phyloP scores from a whole-genome alignment of 1,140 invertebrate species.

The Leptopilina boulardi region DNA sequence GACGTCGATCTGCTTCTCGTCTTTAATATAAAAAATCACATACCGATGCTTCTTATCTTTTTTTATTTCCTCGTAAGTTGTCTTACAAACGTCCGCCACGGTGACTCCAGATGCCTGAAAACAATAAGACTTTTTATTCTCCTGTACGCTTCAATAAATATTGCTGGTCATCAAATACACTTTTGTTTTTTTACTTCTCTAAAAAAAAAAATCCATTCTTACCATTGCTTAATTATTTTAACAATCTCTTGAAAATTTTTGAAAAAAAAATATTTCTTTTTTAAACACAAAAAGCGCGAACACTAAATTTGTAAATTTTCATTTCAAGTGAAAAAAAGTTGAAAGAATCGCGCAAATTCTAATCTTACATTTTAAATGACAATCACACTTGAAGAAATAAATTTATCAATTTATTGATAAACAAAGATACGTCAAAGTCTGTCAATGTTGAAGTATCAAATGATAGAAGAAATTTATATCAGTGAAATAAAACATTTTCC shows the following conservation, averaged over 20 bases:
- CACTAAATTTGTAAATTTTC: too few species aligned
- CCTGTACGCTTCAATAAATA: neutral
- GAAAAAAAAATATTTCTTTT: too few species aligned
- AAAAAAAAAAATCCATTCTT: neutral
- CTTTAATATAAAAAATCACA: slow-evolving; percentile 96
- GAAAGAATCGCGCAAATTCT: too few species aligned
- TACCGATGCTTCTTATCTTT: slow-evolving; percentile 98
- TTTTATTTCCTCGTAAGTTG: slow-evolving; percentile 96
- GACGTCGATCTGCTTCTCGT: slow-evolving; percentile 95
- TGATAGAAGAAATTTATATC: neutral
- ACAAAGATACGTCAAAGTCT: neutral
- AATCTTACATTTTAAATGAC: too few species aligned
- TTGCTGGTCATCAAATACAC: neutral
- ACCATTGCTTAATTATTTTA: too few species aligned
- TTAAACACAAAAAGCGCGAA: too few species aligned
- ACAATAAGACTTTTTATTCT: slow-evolving; percentile 46
- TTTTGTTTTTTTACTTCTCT: neutral
- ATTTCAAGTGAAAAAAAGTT: too few species aligned
- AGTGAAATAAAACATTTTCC: neutral
- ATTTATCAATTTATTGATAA: too few species aligned
- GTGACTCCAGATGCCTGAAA: slow-evolving; percentile 95
- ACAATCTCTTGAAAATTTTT: too few species aligned
- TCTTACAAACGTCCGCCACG: slow-evolving; percentile 95
- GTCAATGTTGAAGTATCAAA: neutral
- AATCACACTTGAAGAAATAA: too few species aligned